These are phyloP conservation scores for Caenorhabditis angaria DNA, from an alignment of 2,888 invertebrate genomes.

Conservation along the genomic window DNA sequence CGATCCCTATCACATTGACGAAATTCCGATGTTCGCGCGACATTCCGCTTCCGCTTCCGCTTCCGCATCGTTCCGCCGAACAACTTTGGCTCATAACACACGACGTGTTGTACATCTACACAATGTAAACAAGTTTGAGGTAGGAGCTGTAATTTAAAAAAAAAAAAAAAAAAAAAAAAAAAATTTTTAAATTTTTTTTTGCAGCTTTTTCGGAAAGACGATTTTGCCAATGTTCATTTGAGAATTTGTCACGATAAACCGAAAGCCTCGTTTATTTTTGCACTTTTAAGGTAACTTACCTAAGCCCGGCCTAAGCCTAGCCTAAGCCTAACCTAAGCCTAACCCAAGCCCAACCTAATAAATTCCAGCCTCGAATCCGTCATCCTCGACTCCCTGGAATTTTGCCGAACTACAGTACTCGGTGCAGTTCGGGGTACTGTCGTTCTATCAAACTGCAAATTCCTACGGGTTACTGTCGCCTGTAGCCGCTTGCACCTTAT, in stretches of 20 bases:
- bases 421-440: conserved; percentile 30
- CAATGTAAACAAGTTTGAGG: conserved; percentile 26
- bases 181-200: too few relatives aligned
- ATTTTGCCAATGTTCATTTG: conserved; percentile 34
- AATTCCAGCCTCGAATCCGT: conserved; percentile 34
- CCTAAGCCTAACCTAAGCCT: background rate
- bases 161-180: background rate
- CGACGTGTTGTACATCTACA: conserved; percentile 38
- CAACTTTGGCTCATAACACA: conserved; percentile 37
- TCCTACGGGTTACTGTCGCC: conserved; percentile 8
- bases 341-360: background rate
- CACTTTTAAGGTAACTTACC: conserved; percentile 17
- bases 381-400: conserved; percentile 24
- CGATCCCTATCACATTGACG: conserved; percentile 39
- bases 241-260: conserved; percentile 37
- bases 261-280: conserved; percentile 38
- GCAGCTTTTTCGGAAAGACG: conserved; percentile 27
- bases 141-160: background rate
- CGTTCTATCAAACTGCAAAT: conserved; percentile 17
- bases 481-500: conserved; percentile 24
- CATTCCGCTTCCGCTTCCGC: background rate
- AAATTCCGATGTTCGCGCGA: conserved; percentile 23
- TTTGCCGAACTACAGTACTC: conserved; percentile 25
- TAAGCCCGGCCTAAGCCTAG: background rate
- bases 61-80: conserved; percentile 5